Evolutionary conservation across 1,140 invertebrate genomes (phyloP), one percentile per base, ranked within the genome.

Genomic region (Sminthurinus signatus): DNA sequence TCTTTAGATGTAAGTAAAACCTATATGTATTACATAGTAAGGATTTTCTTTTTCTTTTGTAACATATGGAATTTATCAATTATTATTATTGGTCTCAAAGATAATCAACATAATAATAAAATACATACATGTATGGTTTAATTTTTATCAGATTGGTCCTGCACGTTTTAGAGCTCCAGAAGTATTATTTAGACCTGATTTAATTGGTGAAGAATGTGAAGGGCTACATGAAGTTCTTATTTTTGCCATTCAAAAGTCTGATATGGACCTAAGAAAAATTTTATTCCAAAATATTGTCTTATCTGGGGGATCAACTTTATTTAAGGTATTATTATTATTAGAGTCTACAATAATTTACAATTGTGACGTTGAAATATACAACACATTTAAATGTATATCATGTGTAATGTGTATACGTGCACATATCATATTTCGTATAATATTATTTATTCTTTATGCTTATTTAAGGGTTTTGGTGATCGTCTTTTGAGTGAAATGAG

Each of bases 391-490:
- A 36, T 36, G 15, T 36, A 8, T 36, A 36, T 8, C 15, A 8
- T 36, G n/a, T 36, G 32, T 36, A 36, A 8, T 36, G 32, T 8
- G 32, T 36, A 8, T 36, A n/a, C n/a, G n/a, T 15, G 15, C 15
- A 36, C 15, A 8, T 8, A 36, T 36, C 32, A 36, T 36, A 36
- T 36, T 36, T 36, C 15, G 32, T 8, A 8, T 36, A 8, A 8
- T 36, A 8, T 36, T 36, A 15, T 36, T 36, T 36, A 8, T 8
- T 36, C 74, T 92, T 12, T 52, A 68, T 83, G 92, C 95, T 80
- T 96, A 93, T 96, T 92, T 80, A 92, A 93, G 58, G 91, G 90
- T 80, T 88, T 89, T 74, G 87, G 86, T 61, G 86, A 89, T 73
- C 80, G 88, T 56, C 85, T 91, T 81, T 82, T 86, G 68, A 84